Evolutionary conservation across 2,888 invertebrate species (phyloP), one percentile per base, ranked within the genome.

Genomic region (Phasia obesa): DNA sequence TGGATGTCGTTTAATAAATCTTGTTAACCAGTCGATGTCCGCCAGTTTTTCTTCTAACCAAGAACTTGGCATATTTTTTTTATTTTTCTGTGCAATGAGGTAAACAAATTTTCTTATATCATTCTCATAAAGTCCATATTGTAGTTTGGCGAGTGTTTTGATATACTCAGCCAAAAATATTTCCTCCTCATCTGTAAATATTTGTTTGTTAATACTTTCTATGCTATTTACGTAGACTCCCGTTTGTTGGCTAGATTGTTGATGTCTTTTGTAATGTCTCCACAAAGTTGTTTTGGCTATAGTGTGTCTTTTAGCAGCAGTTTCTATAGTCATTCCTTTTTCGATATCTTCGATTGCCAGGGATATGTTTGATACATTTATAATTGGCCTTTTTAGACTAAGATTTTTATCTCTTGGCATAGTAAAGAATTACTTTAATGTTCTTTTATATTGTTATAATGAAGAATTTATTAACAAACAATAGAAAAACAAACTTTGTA

Each of bases 231-330:
- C 25, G 31, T 27, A 42, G 53, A 19, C 59, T 51, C 21, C 42
- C 21, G 38, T 17, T 53, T 35, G 55, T 27, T 55, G 53, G 11
- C 21, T 17, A 19, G 59, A 60, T 11, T 47, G n/a, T 57, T 77
- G 67, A 35, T 73, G 62, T 42, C 71, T 60, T 70, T 81, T 81
- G 11, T 81, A 81, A 55, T 81, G 81, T 13, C 81, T 71, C 81
- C 81, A 81, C 17, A 81, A 65, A 7, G 81, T 81, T 15, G 81
- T 81, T 67, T 81, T 81, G 5, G 81, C 81, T 21, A 81, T 64
- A 42, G 60, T 44, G 69, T 82, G 77, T 49, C 64, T 82, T 49
- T 82, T 82, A 2, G 81, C 81, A 9, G 81, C 77, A 23, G 73
- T 82, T 67, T 82, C 81, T 25, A 77, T 82, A 27, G 77, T 82